phyloP scores from a whole-genome alignment of 2,113 vertebrate genomes.

The Myanophis thanlyinensis region DNA sequence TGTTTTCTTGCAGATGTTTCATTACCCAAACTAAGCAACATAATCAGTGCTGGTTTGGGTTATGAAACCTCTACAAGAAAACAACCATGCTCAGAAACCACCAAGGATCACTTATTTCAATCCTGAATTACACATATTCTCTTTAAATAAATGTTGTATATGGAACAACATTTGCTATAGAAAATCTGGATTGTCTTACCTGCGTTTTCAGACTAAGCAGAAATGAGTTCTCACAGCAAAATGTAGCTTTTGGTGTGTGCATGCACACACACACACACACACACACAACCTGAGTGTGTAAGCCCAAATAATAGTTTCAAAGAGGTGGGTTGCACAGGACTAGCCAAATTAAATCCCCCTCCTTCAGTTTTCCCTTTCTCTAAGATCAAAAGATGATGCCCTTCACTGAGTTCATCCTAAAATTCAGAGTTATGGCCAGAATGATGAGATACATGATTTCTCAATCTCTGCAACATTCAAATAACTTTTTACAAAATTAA shows the following conservation, averaged over 20 bases:
- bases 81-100: background rate
- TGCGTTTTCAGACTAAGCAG: background rate
- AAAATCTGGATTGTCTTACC: background rate
- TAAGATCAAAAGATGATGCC: background rate
- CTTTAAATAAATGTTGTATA: background rate
- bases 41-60: background rate
- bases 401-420: background rate
- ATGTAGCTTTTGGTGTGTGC: background rate
- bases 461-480: background rate
- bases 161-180: background rate
- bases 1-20: background rate
- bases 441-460: background rate
- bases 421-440: background rate
- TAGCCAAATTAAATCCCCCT: background rate
- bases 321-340: background rate
- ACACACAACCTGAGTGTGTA: background rate
- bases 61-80: background rate
- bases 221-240: background rate
- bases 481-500: background rate
- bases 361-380: background rate
- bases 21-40: background rate
- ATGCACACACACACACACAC: background rate
- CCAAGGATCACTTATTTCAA: background rate
- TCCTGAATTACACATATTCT: background rate
- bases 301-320: background rate